Conservation (phyloP, 2,113 vertebrate genomes). For the Holacanthus passer region DNA sequence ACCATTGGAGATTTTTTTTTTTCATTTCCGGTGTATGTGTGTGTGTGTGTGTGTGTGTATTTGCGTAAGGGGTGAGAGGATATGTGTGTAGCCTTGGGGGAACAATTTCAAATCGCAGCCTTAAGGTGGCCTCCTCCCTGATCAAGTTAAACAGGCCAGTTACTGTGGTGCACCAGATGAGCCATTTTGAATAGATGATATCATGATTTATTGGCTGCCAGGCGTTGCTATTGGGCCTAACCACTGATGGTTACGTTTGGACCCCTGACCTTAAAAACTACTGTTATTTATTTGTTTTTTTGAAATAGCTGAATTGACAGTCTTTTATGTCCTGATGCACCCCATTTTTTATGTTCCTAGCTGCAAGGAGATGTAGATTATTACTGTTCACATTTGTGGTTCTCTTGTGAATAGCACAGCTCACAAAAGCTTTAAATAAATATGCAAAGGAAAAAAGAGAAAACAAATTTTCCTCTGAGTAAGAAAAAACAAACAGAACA, state of each 20-base stretch:
- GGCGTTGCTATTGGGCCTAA: conserved; percentile 4
- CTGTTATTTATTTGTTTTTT: too few species aligned
- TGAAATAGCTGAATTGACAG: too few species aligned
- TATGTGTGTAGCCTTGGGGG: conserved; percentile 56
- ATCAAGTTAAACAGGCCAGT: conserved; percentile 66
- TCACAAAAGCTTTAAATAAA: background rate
- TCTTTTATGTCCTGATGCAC: too few species aligned
- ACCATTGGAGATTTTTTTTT: conserved; percentile 25
- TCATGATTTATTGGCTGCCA: conserved; percentile 31
- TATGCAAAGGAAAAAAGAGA: too few species aligned
- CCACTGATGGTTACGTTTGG: conserved; percentile 3
- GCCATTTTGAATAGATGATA: conserved; percentile 47
- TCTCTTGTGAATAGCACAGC: too few species aligned
- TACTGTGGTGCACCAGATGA: conserved; percentile 65
- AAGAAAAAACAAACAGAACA: background rate
- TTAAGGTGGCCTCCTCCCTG: conserved; percentile 59
- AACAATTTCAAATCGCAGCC: conserved; percentile 58
- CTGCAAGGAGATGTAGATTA: background rate
- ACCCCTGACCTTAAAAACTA: background rate
- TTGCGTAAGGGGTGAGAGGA: conserved; percentile 7
- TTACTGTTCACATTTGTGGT: background rate
- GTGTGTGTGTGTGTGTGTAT: conserved; percentile 10
- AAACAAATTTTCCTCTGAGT: background rate
- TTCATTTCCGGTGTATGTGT: conserved; percentile 48
- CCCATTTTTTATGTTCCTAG: background rate